Percentiles rank a stretch among this genome's conserved stretches.
Conservation (phyloP, 2,888 invertebrate species). For the Proisotoma minuta region DNA sequence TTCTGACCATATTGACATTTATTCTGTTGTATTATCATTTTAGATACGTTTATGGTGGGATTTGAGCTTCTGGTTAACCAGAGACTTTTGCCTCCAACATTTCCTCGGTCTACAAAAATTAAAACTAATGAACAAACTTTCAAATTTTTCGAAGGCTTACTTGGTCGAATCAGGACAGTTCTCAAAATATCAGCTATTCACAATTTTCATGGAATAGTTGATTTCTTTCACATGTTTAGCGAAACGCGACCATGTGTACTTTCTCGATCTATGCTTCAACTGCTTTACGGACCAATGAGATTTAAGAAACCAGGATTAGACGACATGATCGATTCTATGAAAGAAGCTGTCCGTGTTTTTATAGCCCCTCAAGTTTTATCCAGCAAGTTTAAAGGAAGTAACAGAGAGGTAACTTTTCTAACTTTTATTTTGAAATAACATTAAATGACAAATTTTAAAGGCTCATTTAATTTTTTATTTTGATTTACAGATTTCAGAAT, state of each 20-base stretch:
- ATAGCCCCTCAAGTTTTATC: conserved; percentile 85
- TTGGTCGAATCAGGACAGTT: conserved; percentile 73
- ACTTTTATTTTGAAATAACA: neutral
- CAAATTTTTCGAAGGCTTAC: conserved; percentile 63
- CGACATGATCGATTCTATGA: conserved; percentile 70
- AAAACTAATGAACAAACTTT: conserved; percentile 73
- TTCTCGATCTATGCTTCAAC: conserved; percentile 82
- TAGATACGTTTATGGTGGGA: conserved; percentile 59
- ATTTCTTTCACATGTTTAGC: conserved; percentile 91
- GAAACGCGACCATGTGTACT: conserved; percentile 82
- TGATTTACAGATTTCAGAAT: conserved; percentile 67
- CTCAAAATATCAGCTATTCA: conserved; percentile 64
- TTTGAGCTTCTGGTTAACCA: conserved; percentile 94
- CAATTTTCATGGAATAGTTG: conserved; percentile 53
- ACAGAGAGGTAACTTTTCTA: conserved; percentile 61
- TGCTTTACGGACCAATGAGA: conserved; percentile 63
- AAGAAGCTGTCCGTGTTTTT: conserved; percentile 79
- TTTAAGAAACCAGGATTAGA: conserved; percentile 59
- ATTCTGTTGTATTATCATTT: conserved; percentile 48
- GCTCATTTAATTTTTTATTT: neutral
- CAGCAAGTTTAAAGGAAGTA: conserved; percentile 64
- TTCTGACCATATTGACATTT: too few species aligned
- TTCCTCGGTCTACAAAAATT: conserved; percentile 92
- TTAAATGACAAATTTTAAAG: neutral
- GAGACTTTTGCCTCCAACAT: conserved; percentile 91